Percentiles rank a stretch among this genome's conserved stretches.
phyloP scores from a whole-genome alignment of 1,140 invertebrate genomes.

The Liolophura sinensis region DNA sequence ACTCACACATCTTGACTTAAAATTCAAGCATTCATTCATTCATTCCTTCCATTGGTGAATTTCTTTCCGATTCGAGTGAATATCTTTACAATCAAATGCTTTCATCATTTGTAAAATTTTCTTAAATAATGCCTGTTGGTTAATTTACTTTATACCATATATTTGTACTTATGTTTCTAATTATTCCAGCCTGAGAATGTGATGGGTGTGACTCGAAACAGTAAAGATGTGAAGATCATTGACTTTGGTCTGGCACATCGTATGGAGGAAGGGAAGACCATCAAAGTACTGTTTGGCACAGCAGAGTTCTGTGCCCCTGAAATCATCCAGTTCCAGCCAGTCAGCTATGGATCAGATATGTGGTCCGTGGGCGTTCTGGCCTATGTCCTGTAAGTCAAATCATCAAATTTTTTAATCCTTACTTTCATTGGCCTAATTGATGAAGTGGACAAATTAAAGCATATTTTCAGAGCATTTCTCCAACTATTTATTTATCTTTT shows the following conservation, averaged over 20 bases:
- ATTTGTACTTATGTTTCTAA: too few species aligned
- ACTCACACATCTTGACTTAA: too few species aligned
- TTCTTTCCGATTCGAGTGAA: too few species aligned
- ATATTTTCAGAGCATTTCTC: neutral
- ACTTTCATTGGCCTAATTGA: neutral
- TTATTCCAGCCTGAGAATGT: constrained; percentile 90
- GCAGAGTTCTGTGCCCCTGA: constrained; percentile 99
- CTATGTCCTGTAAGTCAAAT: constrained; percentile 86
- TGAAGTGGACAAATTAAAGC: neutral
- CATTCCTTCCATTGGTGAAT: too few species aligned
- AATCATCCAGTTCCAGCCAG: constrained; percentile 96
- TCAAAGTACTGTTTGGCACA: constrained; percentile 94
- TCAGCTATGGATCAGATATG: constrained; percentile 99
- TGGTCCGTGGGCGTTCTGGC: constrained; percentile 97
- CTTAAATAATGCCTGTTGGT: too few species aligned
- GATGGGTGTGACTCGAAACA: constrained; percentile 95
- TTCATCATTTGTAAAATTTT: too few species aligned
- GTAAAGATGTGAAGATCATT: constrained; percentile 95
- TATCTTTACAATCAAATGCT: too few species aligned
- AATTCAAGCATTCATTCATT: too few species aligned
- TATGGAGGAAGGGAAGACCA: constrained; percentile 96
- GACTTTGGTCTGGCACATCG: constrained; percentile 98
- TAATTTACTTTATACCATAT: too few species aligned
- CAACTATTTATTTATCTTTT: too few species aligned
- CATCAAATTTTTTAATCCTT: constrained; percentile 5